Evolutionary conservation across 2,888 invertebrate species (phyloP).

Genomic region (Callimorpha dominula): DNA sequence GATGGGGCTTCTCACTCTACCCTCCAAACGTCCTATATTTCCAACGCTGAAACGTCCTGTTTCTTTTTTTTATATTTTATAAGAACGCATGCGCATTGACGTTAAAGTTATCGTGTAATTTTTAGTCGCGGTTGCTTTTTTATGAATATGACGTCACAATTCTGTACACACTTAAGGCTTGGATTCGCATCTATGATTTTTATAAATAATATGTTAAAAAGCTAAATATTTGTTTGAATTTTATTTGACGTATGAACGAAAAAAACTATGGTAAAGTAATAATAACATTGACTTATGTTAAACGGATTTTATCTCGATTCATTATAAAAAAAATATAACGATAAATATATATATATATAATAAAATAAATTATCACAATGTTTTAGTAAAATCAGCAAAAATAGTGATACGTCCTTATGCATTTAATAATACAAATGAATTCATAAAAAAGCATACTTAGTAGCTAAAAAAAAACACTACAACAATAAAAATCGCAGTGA

Average conservation of each 20-base stretch:
- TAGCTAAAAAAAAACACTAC: background rate
- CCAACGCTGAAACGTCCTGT: conserved; percentile 8
- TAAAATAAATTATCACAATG: too few species aligned
- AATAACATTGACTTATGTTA: too few species aligned
- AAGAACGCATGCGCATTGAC: conserved; percentile 47
- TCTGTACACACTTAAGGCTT: background rate
- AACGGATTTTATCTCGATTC: too few species aligned
- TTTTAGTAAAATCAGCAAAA: too few species aligned
- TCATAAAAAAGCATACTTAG: background rate
- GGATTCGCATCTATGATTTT: background rate
- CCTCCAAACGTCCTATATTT: conserved; percentile 40
- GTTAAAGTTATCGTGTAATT: conserved; percentile 26
- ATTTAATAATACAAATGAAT: background rate
- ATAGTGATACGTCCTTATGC: too few species aligned
- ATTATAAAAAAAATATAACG: too few species aligned
- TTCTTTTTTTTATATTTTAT: conserved; percentile 29
- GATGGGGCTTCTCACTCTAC: background rate
- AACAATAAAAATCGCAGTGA: conserved; percentile 4
- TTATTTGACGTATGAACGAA: too few species aligned
- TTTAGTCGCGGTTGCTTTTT: conserved; percentile 31
- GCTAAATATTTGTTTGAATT: too few species aligned
- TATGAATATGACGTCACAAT: background rate
- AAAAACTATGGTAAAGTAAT: too few species aligned
- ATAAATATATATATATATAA: too few species aligned
- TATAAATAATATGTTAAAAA: background rate